phyloP scores from a whole-genome alignment of 2,113 vertebrate species.

The Noturus placidus region DNA sequence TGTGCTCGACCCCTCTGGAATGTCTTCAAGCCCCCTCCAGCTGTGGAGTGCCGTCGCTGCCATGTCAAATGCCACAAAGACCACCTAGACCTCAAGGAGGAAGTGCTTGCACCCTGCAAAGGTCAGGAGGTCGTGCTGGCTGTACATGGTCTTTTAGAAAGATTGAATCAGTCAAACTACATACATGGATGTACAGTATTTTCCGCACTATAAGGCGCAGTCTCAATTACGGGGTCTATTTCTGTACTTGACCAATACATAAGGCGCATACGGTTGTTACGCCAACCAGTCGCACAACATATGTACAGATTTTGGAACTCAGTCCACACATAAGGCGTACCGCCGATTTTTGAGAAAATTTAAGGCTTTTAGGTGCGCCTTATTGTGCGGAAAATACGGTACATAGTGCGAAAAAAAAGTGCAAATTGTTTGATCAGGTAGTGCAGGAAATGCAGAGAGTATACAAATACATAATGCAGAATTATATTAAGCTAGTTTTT shows the following conservation, averaged over 20 bases:
- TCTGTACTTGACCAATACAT: no score
- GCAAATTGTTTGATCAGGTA: background rate
- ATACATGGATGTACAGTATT: background rate
- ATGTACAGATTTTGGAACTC: no score
- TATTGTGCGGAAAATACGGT: no score
- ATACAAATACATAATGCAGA: background rate
- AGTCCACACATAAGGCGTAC: no score
- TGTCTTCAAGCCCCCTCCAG: conserved; percentile 93
- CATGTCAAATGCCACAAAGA: conserved; percentile 96
- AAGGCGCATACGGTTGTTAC: no score
- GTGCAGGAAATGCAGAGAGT: background rate
- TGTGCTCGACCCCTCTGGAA: conserved; percentile 92
- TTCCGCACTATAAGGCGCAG: no score
- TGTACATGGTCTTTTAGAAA: background rate
- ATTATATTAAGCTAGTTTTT: background rate
- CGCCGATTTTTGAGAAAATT: no score
- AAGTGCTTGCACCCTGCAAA: conserved; percentile 90
- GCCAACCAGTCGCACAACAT: no score
- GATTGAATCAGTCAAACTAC: background rate
- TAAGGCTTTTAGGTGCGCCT: no score
- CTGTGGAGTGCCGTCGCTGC: conserved; percentile 93
- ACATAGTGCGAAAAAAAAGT: background rate
- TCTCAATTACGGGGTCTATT: no score
- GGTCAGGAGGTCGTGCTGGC: conserved; percentile 67
- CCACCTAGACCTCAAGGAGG: conserved; percentile 92